Evolutionary conservation across 2,888 invertebrate genomes (phyloP), one percentile per base, ranked within the genome.

Genomic region (Drosophila borealis): DNA sequence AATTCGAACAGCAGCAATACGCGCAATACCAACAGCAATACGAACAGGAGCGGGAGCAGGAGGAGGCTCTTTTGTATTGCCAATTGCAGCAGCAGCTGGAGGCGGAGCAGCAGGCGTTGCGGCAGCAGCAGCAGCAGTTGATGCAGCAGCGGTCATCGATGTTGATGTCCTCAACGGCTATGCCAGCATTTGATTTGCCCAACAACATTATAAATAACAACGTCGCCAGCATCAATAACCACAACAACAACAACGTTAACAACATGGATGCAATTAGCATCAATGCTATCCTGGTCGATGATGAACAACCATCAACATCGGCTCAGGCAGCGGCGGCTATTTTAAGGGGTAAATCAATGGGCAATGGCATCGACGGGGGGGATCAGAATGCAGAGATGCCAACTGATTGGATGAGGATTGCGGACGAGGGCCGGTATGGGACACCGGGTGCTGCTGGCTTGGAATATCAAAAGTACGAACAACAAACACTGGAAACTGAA

Each of bases 381-480:
- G 81, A 80, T 80, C 89, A 88, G 81, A 88, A 83, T 75, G 85
- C 90, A 83, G 92, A 91, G 89, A 89, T 91, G 90, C 89, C 84
- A 86, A 87, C 90, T 91, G 91, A 92, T 90, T 91, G 92, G 92
- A 92, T 91, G 90, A 89, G 88, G 89, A 92, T 91, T 89, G 89
- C 90, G 90, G 89, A 92, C 88, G 94, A 94, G 94, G 94, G 94
- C 93, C 91, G 92, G 94, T 92, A 91, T 92, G 93, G 94, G 93
- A 94, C 93, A 94, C 94, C 94, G 94, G 94, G 94, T 94, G 94
- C 94, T 92, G 94, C 92, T 93, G 93, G 92, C 87, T 90, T 90
- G 86, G 90, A 91, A 85, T 91, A 90, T 92, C 92, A 92, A 76
- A 91, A 90, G 81, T 88, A 89, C 86, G 90, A 91, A 79, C 81